These are phyloP conservation scores for Psix sp. DNA, from an alignment of 1,140 invertebrate species.

Conservation along the genomic window DNA sequence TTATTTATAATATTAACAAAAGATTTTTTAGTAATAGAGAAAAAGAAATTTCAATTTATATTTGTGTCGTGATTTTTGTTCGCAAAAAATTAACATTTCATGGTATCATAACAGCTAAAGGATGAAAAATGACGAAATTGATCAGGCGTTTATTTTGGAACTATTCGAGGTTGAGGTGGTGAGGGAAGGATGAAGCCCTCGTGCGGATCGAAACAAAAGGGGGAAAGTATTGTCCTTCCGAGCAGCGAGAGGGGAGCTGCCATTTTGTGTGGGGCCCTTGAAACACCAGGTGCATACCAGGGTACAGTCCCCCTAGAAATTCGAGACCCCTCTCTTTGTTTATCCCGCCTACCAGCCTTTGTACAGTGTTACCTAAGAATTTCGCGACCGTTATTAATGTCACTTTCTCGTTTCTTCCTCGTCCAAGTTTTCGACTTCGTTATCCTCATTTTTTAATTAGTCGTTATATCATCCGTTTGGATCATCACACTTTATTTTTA, in stretches of 20 bases:
- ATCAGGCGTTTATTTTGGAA: slow-evolving; percentile 62
- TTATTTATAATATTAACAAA: no score
- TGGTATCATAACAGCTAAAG: slow-evolving; percentile 2
- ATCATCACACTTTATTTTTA: no score
- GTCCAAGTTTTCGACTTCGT: no score
- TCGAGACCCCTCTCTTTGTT: slow-evolving; percentile 68
- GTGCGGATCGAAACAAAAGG: slow-evolving; percentile 57
- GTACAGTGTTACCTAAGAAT: slow-evolving; percentile 62
- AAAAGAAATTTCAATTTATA: no score
- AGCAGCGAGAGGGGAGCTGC: slow-evolving; percentile 66
- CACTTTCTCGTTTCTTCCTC: slow-evolving; percentile 27
- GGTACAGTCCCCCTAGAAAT: slow-evolving; percentile 75
- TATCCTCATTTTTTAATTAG: no score
- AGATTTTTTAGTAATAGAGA: no score
- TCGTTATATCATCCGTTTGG: no score
- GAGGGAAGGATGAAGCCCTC: slow-evolving; percentile 65
- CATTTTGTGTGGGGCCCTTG: slow-evolving; percentile 74
- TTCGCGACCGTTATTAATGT: slow-evolving; percentile 55
- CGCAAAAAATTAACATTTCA: no score
- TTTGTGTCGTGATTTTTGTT: no score
- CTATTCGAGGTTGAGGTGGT: slow-evolving; percentile 64
- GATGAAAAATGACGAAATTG: slow-evolving; percentile 30
- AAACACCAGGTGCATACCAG: slow-evolving; percentile 73
- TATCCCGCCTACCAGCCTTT: slow-evolving; percentile 58
- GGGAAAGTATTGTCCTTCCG: slow-evolving; percentile 73